Evolutionary conservation across 2,888 invertebrate species (phyloP), one percentile per base, ranked within the genome.

Genomic region (Phoronis australis): DNA sequence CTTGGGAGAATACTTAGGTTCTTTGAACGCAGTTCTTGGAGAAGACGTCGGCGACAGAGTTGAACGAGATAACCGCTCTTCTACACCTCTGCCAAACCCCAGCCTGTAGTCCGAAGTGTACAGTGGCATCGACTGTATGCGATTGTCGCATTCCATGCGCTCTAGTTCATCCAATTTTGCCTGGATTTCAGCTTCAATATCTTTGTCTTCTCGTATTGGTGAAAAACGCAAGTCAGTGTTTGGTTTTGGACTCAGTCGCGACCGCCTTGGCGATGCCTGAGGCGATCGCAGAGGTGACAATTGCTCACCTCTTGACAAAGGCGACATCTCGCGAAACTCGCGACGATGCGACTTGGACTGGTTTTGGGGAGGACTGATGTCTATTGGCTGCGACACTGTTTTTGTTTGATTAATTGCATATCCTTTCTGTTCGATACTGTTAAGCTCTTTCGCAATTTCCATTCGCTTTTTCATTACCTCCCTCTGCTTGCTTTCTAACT

Each of bases 161-260:
- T 31, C 31, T 31, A 15, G 9, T 31, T 23, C 43, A 20, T n/a
- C 45, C 20, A 56, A 37, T 39, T 61, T 62, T 6, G 60, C 54
- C 46, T 71, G 73, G 54, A 77, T 72, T 50, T 76, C 75, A 18
- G 67, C 65, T 57, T 79, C 79, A 45, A 76, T 70, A 56, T 78
- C 77, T 59, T 73, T 73, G 59, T 79, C 79, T 60, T 81, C 80
- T 59, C 79, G 79, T 39, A 80, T 79, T 15, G 80, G 79, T 41
- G 80, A 79, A 64, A 79, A 79, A 53, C 79, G 79, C 73, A 80
- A 80, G 24, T 81, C 81, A 67, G 81, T 81, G 24, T 81, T 81
- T 46, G 80, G 76, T 62, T 82, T 81, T 31, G 81, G 73, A 51
- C 80, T 78, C 65, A 81, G 81, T 47, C 79, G 52, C 25, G 65